A percentile compares a stretch with the other conserved stretches of the same genome.
Evolutionary conservation across 1,140 invertebrate genomes (phyloP).

Genomic region (Aradophagus sp.): DNA sequence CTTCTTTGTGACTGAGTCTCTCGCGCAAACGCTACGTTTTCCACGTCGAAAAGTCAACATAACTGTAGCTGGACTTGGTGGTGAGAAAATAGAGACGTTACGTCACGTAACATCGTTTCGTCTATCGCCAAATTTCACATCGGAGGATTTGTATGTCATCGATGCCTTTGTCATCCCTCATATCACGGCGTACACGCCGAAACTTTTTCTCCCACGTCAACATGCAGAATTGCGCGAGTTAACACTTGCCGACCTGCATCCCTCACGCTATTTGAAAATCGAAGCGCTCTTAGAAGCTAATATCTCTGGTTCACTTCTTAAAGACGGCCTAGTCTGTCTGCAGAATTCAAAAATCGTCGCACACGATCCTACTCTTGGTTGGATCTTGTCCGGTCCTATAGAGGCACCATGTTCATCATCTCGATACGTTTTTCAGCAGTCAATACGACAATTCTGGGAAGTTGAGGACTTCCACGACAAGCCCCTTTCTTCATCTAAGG

Average conservation of each 20-base stretch:
- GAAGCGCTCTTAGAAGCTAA: background rate
- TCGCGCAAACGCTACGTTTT: too few species aligned
- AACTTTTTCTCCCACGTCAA: background rate
- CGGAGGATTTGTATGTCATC: background rate
- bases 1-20: too few species aligned
- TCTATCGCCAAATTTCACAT: background rate
- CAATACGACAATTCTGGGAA: too few species aligned
- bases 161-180: background rate
- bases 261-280: background rate
- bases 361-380: too few species aligned
- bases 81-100: background rate
- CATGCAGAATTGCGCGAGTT: background rate
- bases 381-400: too few species aligned
- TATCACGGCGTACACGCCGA: background rate
- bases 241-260: background rate
- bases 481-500: too few species aligned
- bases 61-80: background rate
- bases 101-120: background rate
- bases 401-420: too few species aligned
- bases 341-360: background rate
- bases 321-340: background rate
- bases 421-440: too few species aligned
- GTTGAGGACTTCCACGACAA: too few species aligned
- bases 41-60: background rate
- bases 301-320: background rate